These are phyloP conservation scores for Drosophila ficusphila DNA, from an alignment of 1,140 invertebrate genomes.

Conservation along the genomic window DNA sequence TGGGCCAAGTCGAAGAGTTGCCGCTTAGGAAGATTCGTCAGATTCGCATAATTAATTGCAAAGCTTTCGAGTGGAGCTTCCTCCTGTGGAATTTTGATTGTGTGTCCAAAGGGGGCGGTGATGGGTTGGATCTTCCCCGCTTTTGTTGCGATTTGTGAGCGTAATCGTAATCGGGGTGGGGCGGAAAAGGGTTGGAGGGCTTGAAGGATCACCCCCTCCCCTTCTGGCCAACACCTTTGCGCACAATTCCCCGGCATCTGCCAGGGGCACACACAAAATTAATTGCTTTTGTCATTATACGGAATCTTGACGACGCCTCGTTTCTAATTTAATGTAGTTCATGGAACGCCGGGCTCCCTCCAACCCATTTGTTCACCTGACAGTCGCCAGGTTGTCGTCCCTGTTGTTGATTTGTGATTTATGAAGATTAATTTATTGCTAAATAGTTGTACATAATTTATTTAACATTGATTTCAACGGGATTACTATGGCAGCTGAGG, in stretches of 20 bases:
- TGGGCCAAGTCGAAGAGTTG: constrained; percentile 75
- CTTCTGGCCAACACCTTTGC: constrained; percentile 47
- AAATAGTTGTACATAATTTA: constrained; percentile 81
- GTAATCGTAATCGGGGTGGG: constrained; percentile 76
- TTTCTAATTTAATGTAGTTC: constrained; percentile 82
- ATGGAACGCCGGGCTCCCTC: constrained; percentile 33
- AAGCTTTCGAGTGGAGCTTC: constrained; percentile 58
- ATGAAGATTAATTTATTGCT: constrained; percentile 84
- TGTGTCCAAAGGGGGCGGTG: constrained; percentile 36
- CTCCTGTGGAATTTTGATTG: constrained; percentile 78
- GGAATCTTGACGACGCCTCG: constrained; percentile 81
- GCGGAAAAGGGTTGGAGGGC: not conserved
- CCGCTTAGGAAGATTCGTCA: constrained; percentile 78
- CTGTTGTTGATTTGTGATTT: constrained; percentile 82
- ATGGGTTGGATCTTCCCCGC: not conserved
- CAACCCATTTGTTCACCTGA: not conserved
- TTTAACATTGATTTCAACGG: constrained; percentile 74
- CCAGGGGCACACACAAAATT: constrained; percentile 76
- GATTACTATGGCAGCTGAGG: constrained; percentile 45
- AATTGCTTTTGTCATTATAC: constrained; percentile 84
- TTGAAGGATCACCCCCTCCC: constrained; percentile 24
- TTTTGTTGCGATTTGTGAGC: constrained; percentile 78
- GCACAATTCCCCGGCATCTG: constrained; percentile 54
- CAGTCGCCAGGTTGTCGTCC: constrained; percentile 39
- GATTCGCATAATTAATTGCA: constrained; percentile 83